These are phyloP conservation scores for Drosophila neutralis DNA, from an alignment of 2,888 invertebrate genomes.

Conservation along the genomic window DNA sequence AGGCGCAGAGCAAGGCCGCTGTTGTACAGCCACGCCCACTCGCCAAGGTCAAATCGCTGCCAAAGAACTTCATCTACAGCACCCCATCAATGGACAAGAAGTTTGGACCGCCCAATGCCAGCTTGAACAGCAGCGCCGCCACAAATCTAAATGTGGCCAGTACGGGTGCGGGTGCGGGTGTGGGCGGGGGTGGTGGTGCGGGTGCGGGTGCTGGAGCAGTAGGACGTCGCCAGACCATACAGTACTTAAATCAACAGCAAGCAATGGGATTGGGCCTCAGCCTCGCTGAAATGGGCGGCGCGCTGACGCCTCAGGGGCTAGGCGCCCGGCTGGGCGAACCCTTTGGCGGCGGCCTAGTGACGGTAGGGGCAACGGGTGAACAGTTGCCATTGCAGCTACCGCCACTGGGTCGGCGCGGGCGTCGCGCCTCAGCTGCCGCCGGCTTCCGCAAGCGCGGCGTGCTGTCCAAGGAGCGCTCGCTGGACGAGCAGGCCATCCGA, in stretches of 20 bases:
- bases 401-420: constrained; percentile 78
- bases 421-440: constrained; percentile 82
- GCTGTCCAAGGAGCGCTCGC: constrained; percentile 84
- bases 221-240: constrained; percentile 84
- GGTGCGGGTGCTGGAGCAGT: constrained; percentile 1
- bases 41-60: constrained; percentile 90
- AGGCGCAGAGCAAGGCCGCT: constrained; percentile 86
- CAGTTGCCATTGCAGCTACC: constrained; percentile 68
- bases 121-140: constrained; percentile 48
- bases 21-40: constrained; percentile 86
- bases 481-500: constrained; percentile 85
- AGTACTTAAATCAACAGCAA: constrained; percentile 82
- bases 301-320: constrained; percentile 75
- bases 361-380: constrained; percentile 55
- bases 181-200: background rate
- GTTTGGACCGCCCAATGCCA: constrained; percentile 60
- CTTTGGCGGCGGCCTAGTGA: constrained; percentile 77
- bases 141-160: constrained; percentile 30
- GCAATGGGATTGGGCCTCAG: constrained; percentile 62
- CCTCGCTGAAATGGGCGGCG: constrained; percentile 84
- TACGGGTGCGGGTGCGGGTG: constrained; percentile 7
- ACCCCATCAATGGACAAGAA: constrained; percentile 87
- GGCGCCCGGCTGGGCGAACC: constrained; percentile 84
- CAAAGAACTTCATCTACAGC: constrained; percentile 93
- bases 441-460: constrained; percentile 83